Evolutionary conservation across 2,113 vertebrate species (phyloP).

Genomic region (Cebidichthys violaceus): DNA sequence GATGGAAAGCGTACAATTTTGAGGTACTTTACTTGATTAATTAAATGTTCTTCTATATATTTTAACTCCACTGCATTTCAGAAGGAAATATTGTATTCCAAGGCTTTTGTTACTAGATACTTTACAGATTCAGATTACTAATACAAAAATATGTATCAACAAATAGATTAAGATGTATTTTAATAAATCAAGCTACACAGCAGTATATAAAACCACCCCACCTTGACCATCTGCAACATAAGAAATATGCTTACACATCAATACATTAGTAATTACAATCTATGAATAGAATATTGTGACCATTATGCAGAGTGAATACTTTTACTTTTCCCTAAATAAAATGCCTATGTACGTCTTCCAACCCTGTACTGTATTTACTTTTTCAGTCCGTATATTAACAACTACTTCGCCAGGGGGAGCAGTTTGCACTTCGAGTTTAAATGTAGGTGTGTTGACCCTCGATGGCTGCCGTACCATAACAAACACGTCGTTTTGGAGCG

Average conservation of each 20-base stretch:
- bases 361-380: no score
- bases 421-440: background rate
- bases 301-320: background rate
- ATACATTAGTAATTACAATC: background rate
- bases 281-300: background rate
- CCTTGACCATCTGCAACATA: background rate
- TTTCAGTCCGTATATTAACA: background rate
- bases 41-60: background rate
- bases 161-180: no score
- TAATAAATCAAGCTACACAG: no score
- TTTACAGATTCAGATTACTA: background rate
- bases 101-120: background rate
- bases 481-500: conserved; percentile 72
- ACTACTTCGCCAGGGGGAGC: background rate
- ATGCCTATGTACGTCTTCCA: background rate
- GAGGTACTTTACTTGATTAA: background rate
- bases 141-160: background rate
- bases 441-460: conserved; percentile 1
- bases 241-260: background rate
- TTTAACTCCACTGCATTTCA: background rate
- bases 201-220: background rate
- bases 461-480: conserved; percentile 61
- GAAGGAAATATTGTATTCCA: no score
- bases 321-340: no score
- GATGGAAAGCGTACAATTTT: background rate